phyloP scores from a whole-genome alignment of 1,140 invertebrate genomes.

The Brachionus koreanus region DNA sequence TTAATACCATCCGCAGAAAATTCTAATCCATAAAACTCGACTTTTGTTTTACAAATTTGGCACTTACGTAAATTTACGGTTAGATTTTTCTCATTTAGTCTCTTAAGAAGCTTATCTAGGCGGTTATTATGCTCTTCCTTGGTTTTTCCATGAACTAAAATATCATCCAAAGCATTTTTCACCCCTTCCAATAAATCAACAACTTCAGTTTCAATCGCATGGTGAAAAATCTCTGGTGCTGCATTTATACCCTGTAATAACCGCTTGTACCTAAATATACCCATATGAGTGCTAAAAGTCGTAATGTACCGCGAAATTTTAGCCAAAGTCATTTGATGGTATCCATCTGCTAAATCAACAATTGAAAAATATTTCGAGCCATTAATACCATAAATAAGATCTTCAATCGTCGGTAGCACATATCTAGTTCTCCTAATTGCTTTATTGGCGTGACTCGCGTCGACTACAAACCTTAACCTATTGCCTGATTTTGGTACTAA shows the following conservation, averaged over 20 bases:
- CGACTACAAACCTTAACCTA: slow-evolving; percentile 39
- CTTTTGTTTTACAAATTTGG: slow-evolving; percentile 48
- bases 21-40: slow-evolving; percentile 56
- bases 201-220: no score
- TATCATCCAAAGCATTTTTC: slow-evolving; percentile 48
- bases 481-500: no score
- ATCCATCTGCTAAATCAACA: slow-evolving; percentile 59
- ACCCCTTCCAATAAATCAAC: no score
- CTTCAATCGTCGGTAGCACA: slow-evolving; percentile 45
- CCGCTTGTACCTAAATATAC: slow-evolving; percentile 47
- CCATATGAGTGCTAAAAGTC: slow-evolving; percentile 48
- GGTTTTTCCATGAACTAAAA: slow-evolving; percentile 48
- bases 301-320: slow-evolving; percentile 46
- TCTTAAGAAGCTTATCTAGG: slow-evolving; percentile 47
- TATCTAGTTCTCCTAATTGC: slow-evolving; percentile 22
- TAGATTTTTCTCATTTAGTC: slow-evolving; percentile 47
- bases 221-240: slow-evolving; percentile 47
- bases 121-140: slow-evolving; percentile 46
- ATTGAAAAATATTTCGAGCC: slow-evolving; percentile 57
- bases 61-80: slow-evolving; percentile 56
- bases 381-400: slow-evolving; percentile 33
- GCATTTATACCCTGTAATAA: slow-evolving; percentile 48
- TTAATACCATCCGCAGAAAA: slow-evolving; percentile 48
- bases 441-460: slow-evolving; percentile 41
- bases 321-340: slow-evolving; percentile 49